These are phyloP conservation scores for Pantherophis vulpinus DNA, from an alignment of 2,797 vertebrate species.

Conservation along the genomic window DNA sequence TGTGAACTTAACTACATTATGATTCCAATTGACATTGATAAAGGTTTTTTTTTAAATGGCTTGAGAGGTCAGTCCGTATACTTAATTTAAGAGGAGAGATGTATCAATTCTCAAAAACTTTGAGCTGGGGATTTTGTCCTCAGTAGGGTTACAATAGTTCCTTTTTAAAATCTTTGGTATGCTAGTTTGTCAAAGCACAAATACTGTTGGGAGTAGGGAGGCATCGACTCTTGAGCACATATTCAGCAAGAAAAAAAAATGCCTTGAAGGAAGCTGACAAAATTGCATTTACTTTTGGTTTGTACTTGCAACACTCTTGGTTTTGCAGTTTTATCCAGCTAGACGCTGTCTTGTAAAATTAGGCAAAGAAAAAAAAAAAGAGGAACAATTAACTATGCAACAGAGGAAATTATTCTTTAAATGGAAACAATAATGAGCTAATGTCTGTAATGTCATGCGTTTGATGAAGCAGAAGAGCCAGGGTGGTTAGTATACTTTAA, in stretches of 20 bases:
- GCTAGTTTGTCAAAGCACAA: neutral
- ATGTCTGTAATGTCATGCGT: neutral
- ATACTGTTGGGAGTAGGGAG: neutral
- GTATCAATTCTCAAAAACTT: neutral
- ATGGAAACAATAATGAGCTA: neutral
- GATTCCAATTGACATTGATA: neutral
- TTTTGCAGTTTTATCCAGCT: constrained; percentile 3
- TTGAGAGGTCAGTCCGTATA: neutral
- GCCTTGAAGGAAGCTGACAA: neutral
- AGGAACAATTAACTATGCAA: neutral
- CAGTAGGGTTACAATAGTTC: neutral
- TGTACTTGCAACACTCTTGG: neutral
- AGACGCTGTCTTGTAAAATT: neutral
- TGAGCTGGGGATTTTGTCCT: neutral
- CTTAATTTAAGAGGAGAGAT: neutral
- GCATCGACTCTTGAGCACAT: neutral
- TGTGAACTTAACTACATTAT: neutral
- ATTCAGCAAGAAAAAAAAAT: neutral
- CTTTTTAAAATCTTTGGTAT: neutral
- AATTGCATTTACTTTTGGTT: neutral
- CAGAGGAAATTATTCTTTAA: neutral
- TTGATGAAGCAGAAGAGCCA: neutral
- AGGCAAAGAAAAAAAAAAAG: neutral
- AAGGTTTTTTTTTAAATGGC: neutral
- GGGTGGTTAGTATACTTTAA: neutral